These are phyloP conservation scores for Masnerella sp. DNA, from an alignment of 2,888 invertebrate genomes.

Conservation along the genomic window DNA sequence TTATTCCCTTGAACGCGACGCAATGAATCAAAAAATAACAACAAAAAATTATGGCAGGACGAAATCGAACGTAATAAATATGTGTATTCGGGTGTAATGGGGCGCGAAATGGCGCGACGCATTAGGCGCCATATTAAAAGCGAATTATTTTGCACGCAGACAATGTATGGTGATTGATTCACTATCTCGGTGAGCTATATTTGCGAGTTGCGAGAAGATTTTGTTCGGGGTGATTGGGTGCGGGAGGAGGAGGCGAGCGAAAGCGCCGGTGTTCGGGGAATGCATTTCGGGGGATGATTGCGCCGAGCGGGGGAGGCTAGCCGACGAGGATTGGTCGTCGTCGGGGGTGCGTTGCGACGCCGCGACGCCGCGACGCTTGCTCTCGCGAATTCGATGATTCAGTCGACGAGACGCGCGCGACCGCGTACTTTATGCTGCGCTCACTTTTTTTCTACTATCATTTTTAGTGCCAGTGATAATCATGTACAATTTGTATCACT, in stretches of 20 bases:
- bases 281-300: too few species aligned
- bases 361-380: conserved; percentile 30
- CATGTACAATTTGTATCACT: too few species aligned
- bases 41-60: too few species aligned
- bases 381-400: conserved; percentile 64
- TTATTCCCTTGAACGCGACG: too few species aligned
- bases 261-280: not conserved
- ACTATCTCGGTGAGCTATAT: conserved; percentile 18
- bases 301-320: conserved; percentile 43
- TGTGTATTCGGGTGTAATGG: not conserved
- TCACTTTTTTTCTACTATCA: conserved; percentile 11
- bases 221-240: conserved; percentile 67
- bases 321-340: conserved; percentile 54
- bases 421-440: conserved; percentile 51
- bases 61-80: too few species aligned
- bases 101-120: not conserved
- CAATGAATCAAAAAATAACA: too few species aligned
- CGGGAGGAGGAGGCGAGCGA: conserved; percentile 66
- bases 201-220: conserved; percentile 25
- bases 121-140: not conserved
- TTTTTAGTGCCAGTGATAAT: conserved; percentile 33
- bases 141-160: conserved; percentile 6
- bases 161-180: conserved; percentile 4
- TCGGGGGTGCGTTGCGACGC: conserved; percentile 62
- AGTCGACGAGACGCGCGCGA: conserved; percentile 70